Percentiles rank a stretch among this genome's conserved stretches.
Conservation (phyloP, 2,888 invertebrate genomes). For the Tuta absoluta region DNA sequence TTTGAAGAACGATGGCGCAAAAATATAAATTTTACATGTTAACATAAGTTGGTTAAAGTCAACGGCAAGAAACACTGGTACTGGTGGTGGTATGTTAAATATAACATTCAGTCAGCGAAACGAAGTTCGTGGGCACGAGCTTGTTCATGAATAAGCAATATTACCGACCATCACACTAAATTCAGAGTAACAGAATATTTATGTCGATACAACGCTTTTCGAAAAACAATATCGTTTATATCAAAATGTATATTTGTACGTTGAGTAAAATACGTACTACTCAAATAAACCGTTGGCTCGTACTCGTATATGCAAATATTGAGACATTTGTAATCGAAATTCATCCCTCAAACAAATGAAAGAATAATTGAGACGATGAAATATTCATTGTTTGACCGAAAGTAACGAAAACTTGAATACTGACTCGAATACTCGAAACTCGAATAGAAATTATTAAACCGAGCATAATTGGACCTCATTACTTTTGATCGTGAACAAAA, state of each 20-base stretch:
- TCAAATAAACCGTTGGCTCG: conserved; percentile 16
- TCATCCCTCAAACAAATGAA: conserved; percentile 51
- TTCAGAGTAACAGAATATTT: neutral
- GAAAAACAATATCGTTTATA: conserved; percentile 2
- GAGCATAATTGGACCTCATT: conserved; percentile 37
- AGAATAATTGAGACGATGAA: conserved; percentile 51
- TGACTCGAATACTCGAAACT: conserved; percentile 21
- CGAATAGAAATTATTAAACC: conserved; percentile 41
- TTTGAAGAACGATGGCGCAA: no score
- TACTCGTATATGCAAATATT: conserved; percentile 47
- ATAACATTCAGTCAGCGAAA: no score
- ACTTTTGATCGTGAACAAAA: conserved; percentile 21
- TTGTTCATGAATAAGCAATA: no score
- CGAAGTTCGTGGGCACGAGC: no score
- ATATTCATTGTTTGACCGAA: conserved; percentile 54
- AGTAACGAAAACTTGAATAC: conserved; percentile 43
- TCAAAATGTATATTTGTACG: neutral
- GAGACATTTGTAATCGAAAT: conserved; percentile 48
- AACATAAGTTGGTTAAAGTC: no score
- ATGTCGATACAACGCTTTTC: neutral
- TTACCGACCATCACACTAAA: no score
- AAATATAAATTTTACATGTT: no score
- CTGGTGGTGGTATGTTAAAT: no score
- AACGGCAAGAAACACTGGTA: no score
- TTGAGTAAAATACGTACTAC: neutral